Percentiles rank a stretch among this genome's conserved stretches.
phyloP scores from a whole-genome alignment of 2,797 vertebrate genomes.

The Aulostomus chinensis region DNA sequence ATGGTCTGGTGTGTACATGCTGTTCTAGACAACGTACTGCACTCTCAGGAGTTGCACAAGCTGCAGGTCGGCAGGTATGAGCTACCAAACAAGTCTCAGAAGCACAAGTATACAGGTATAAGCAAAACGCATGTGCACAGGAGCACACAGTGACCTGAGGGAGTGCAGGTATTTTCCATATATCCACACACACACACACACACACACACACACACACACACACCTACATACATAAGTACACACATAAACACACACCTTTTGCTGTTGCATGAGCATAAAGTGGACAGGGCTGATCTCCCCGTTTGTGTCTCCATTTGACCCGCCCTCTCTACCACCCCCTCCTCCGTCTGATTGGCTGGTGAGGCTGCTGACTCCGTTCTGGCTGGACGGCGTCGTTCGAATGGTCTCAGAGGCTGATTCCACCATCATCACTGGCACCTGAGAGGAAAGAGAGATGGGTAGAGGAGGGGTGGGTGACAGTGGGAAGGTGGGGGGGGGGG shows the following conservation, averaged over 20 bases:
- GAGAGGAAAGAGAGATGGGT: slow-evolving; percentile 15
- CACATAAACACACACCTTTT: slow-evolving; percentile 85
- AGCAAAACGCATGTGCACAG: too few species aligned
- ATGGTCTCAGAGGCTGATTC: slow-evolving; percentile 99
- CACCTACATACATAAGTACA: slow-evolving; percentile 17
- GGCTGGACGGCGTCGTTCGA: slow-evolving; percentile 92
- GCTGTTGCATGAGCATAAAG: slow-evolving; percentile 97
- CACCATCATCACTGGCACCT: slow-evolving; percentile 99
- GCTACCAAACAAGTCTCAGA: slow-evolving; percentile 46
- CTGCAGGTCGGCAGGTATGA: too few species aligned
- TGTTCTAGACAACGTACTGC: slow-evolving; percentile 37
- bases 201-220: too few species aligned
- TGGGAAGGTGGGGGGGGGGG: background rate
- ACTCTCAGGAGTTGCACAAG: too few species aligned
- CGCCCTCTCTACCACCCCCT: slow-evolving; percentile 84
- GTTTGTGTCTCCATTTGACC: slow-evolving; percentile 88
- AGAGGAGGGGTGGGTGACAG: too few species aligned
- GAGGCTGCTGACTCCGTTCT: slow-evolving; percentile 97
- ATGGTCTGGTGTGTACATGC: slow-evolving; percentile 29
- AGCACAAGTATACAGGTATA: slow-evolving; percentile 1
- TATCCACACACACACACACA: too few species aligned
- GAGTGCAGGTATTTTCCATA: too few species aligned
- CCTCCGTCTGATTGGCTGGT: slow-evolving; percentile 91
- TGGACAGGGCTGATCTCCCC: slow-evolving; percentile 96
- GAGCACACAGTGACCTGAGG: too few species aligned